phyloP scores from a whole-genome alignment of 2,113 vertebrate genomes.

The Xiphophorus couchianus region DNA sequence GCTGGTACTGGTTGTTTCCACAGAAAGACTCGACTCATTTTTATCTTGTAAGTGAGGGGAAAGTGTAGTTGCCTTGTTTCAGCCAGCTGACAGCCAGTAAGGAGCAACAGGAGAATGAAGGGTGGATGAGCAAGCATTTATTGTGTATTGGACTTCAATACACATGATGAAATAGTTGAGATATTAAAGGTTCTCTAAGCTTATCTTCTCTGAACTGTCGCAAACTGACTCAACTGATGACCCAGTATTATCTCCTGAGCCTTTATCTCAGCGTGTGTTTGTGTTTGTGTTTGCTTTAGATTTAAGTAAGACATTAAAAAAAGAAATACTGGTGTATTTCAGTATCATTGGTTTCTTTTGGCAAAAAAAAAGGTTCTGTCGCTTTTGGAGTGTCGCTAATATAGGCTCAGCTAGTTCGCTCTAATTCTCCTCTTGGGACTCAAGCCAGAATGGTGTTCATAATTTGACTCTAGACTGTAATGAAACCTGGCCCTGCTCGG shows the following conservation, averaged over 20 bases:
- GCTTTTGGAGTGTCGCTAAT: conserved; percentile 12
- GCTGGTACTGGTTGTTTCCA: too few relatives aligned
- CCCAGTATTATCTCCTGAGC: not conserved
- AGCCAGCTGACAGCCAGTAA: too few relatives aligned
- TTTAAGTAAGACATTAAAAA: not conserved
- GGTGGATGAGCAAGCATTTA: too few relatives aligned
- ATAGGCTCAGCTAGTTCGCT: conserved; percentile 11
- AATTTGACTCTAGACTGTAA: conserved; percentile 51
- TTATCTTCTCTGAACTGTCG: conserved; percentile 27
- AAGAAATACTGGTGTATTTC: not conserved
- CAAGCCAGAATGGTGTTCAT: conserved; percentile 21
- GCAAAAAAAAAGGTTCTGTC: not conserved
- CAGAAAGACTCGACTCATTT: too few relatives aligned
- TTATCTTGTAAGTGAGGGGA: too few relatives aligned
- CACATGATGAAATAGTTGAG: not conserved
- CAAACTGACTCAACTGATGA: conserved; percentile 14
- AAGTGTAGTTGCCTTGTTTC: too few relatives aligned
- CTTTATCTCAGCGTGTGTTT: conserved; percentile 7
- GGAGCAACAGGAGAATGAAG: too few relatives aligned
- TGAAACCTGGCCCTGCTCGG: conserved; percentile 55
- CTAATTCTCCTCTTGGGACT: conserved; percentile 36
- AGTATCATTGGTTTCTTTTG: not conserved
- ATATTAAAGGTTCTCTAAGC: not conserved
- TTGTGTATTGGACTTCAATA: not conserved
- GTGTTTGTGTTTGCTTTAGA: not conserved